Conservation (phyloP, 2,113 vertebrate species). For the Morone chrysops region DNA sequence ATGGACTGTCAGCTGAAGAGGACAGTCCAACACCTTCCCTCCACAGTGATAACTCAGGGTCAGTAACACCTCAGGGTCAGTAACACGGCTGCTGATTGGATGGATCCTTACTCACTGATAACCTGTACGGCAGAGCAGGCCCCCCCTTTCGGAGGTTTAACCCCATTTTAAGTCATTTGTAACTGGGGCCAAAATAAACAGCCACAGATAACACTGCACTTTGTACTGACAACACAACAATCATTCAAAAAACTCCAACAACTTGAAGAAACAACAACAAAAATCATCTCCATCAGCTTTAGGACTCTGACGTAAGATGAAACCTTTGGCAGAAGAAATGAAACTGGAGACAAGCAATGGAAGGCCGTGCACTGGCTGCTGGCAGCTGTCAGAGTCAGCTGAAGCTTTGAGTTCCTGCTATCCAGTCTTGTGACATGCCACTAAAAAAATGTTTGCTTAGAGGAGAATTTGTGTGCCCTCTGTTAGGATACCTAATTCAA, state of each 20-base stretch:
- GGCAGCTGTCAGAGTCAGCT: background rate
- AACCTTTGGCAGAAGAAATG: background rate
- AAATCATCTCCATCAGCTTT: background rate
- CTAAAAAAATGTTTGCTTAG: background rate
- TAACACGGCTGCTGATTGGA: conserved; percentile 6
- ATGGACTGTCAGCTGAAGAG: background rate
- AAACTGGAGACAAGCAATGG: background rate
- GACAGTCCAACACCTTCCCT: background rate
- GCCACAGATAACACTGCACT: conserved; percentile 23
- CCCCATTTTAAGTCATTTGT: background rate
- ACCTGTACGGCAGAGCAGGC: background rate
- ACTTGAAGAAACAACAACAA: background rate
- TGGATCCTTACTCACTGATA: background rate
- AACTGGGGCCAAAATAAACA: conserved; percentile 8
- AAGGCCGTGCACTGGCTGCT: background rate
- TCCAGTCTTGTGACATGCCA: conserved; percentile 24
- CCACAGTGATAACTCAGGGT: background rate
- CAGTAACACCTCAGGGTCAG: background rate
- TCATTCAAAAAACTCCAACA: background rate
- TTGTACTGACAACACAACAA: conserved; percentile 16
- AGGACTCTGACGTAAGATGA: background rate
- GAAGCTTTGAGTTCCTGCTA: background rate
- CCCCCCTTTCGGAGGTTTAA: background rate
- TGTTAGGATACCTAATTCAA: conserved; percentile 18
- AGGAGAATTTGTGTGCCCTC: background rate